Evolutionary conservation across 1,140 invertebrate genomes (phyloP).

Genomic region (Odontomachus brunneus): DNA sequence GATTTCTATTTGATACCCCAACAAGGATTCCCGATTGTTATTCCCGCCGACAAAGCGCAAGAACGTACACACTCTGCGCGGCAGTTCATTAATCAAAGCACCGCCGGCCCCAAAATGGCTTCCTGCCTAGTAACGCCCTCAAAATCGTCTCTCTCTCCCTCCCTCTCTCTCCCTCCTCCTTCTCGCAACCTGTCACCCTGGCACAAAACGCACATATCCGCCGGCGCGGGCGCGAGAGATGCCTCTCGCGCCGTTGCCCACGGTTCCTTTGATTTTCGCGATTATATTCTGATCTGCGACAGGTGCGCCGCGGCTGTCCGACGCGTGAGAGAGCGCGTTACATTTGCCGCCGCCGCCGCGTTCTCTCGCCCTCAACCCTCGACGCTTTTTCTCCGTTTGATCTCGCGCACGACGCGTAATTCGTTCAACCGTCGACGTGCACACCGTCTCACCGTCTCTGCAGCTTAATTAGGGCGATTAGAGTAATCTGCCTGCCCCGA

Average conservation of each 20-base stretch:
- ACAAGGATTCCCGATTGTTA: slow-evolving; percentile 70
- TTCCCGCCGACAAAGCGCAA: slow-evolving; percentile 56
- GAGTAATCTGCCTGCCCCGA: slow-evolving; percentile 6
- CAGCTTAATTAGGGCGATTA: slow-evolving; percentile 52
- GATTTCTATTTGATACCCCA: slow-evolving; percentile 65
- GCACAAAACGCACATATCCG: slow-evolving; percentile 58
- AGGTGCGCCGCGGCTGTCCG: slow-evolving; percentile 53
- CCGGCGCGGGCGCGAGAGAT: slow-evolving; percentile 35
- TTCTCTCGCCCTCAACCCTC: slow-evolving; percentile 48
- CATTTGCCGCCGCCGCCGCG: background rate
- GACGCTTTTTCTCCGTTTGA: slow-evolving; percentile 28
- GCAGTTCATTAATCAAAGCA: slow-evolving; percentile 75
- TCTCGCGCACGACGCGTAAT: slow-evolving; percentile 4
- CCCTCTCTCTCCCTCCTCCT: background rate
- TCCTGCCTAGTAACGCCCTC: slow-evolving; percentile 79
- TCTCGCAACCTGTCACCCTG: slow-evolving; percentile 66
- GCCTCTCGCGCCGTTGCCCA: slow-evolving; percentile 65
- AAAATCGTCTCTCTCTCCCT: slow-evolving; percentile 64
- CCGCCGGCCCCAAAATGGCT: slow-evolving; percentile 73
- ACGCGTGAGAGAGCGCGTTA: slow-evolving; percentile 33
- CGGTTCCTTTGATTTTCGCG: slow-evolving; percentile 75
- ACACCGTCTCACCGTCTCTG: background rate
- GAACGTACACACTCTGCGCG: slow-evolving; percentile 46
- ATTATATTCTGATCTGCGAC: slow-evolving; percentile 71
- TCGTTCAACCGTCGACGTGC: background rate